These are phyloP conservation scores for Pyrgus malvae DNA, from an alignment of 2,888 invertebrate species.

Conservation along the genomic window DNA sequence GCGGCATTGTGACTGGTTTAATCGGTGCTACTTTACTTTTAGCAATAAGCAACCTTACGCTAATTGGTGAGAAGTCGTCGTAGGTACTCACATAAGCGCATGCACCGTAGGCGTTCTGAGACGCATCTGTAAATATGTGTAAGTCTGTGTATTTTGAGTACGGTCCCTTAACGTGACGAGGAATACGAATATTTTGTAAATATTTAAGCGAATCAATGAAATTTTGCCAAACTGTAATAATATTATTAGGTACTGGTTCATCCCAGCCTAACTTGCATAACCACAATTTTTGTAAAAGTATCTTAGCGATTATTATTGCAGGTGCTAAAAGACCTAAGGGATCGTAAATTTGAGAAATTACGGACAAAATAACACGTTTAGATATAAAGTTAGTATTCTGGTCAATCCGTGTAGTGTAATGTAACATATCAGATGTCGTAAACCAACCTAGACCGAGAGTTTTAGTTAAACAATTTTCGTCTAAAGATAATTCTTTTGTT, in stretches of 20 bases:
- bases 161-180: constrained; percentile 10
- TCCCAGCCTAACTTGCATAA: background rate
- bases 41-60: background rate
- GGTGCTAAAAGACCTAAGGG: background rate
- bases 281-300: background rate
- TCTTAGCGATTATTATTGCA: background rate
- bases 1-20: background rate
- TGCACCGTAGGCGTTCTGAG: constrained; percentile 26
- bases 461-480: background rate
- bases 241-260: background rate
- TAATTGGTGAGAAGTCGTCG: background rate
- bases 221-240: constrained; percentile 4
- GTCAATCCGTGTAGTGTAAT: background rate
- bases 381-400: background rate
- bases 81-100: constrained; percentile 22
- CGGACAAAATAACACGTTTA: background rate
- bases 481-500: background rate
- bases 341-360: background rate
- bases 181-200: constrained; percentile 13
- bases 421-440: background rate
- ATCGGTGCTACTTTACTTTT: constrained; percentile 1
- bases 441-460: background rate
- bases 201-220: constrained; percentile 7
- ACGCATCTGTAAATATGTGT: constrained; percentile 6
- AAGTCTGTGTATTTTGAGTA: background rate